These are phyloP conservation scores for Eristalis pertinax DNA, from an alignment of 2,888 invertebrate genomes.

Conservation along the genomic window DNA sequence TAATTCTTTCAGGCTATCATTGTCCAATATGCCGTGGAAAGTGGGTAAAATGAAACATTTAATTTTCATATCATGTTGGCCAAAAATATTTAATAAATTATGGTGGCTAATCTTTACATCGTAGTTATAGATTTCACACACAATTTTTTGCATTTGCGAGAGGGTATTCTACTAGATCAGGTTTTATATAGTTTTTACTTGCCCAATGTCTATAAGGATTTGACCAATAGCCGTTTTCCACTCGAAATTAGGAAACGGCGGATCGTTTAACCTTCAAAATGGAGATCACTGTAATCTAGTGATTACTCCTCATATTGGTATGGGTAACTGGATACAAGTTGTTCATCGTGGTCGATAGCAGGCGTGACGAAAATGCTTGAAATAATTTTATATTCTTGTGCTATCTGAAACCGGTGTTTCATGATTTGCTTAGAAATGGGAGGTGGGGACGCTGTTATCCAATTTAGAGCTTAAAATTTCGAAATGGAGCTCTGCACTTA, in stretches of 20 bases:
- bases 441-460: no score
- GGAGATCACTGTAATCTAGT: background rate
- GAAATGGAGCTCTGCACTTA: no score
- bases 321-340: no score
- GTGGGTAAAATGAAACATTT: slow-evolving; percentile 9
- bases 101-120: slow-evolving; percentile 20
- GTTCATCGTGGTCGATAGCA: no score
- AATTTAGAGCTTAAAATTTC: no score
- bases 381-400: no score
- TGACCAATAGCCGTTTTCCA: slow-evolving; percentile 5
- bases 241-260: background rate
- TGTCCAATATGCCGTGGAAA: no score
- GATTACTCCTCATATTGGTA: no score
- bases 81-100: slow-evolving; percentile 16
- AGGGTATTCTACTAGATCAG: no score
- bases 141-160: background rate
- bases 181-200: slow-evolving; percentile 10
- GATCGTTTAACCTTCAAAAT: slow-evolving; percentile 7
- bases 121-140: slow-evolving; percentile 19
- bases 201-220: slow-evolving; percentile 27
- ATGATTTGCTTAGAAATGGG: no score
- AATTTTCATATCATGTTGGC: slow-evolving; percentile 2
- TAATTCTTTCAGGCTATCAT: background rate
- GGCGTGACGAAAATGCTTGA: no score
- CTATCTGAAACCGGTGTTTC: no score